Evolutionary conservation across 2,888 invertebrate genomes (phyloP), one percentile per base, ranked within the genome.

Genomic region (Salticus scenicus): DNA sequence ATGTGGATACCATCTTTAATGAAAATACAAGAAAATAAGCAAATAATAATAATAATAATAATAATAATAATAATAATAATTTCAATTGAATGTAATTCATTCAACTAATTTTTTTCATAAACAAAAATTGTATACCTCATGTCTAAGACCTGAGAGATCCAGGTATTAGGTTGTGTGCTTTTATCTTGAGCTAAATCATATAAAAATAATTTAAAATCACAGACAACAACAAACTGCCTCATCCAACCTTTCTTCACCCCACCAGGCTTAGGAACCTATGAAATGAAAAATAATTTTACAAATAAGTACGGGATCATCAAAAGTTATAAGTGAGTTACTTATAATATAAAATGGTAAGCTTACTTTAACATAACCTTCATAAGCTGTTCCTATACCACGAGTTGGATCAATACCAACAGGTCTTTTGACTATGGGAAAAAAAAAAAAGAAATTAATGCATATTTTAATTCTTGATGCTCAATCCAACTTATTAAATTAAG

Each of bases 231-330:
- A 92, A 98, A 99, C 92, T 98, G 98, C 87, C 97, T 94, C 91
- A 97, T 94, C 99, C 99, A 99, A 86, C 99, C 99, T 91, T 97
- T 97, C 91, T 98, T 98, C 57, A 99, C 98, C 67, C 98, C 98
- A 17, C 98, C 98, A 33, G 95, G 96, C 91, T 98, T 97, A 2
- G 99, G 99, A 87, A 77, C 88, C 88, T 85, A n/a, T n/a, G 27
- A 31, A 64, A 37, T 20, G n/a, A 75, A 27, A 47, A 27, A 66
- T 10, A 37, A 37, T 37, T 37, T 37, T 37, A 37, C 4, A 12
- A 47, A 47, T 17, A 47, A 47, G 17, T 47, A n/a, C n/a, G n/a
- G n/a, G n/a, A n/a, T n/a, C n/a, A n/a, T n/a, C n/a, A n/a, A n/a
- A n/a, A n/a, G n/a, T n/a, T n/a, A n/a, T n/a, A n/a, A n/a, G n/a